phyloP scores from a whole-genome alignment of 2,113 vertebrate species.

The Perca schrenkii region DNA sequence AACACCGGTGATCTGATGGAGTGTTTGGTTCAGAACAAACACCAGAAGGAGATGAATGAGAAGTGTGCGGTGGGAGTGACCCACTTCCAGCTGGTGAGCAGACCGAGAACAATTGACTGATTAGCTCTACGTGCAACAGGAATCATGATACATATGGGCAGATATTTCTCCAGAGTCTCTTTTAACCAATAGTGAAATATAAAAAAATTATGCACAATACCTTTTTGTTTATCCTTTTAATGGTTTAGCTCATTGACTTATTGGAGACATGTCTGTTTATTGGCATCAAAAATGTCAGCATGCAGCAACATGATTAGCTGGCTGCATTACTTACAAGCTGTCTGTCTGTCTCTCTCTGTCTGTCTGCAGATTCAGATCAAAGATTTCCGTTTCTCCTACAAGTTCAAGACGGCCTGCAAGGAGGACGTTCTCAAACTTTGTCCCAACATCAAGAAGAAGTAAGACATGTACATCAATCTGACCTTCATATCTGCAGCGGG shows the following conservation, averaged over 20 bases:
- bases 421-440: constrained; percentile 97
- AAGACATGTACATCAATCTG: constrained; percentile 43
- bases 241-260: background rate
- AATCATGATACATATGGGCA: background rate
- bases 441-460: constrained; percentile 98
- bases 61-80: constrained; percentile 95
- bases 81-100: constrained; percentile 96
- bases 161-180: background rate
- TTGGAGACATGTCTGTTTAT: background rate
- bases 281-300: background rate
- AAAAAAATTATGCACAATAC: background rate
- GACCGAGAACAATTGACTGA: background rate
- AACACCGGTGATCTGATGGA: constrained; percentile 97
- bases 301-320: background rate
- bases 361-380: constrained; percentile 94
- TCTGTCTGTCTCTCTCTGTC: background rate
- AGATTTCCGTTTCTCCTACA: constrained; percentile 97
- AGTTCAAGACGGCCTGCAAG: constrained; percentile 98
- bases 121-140: background rate
- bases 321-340: no score
- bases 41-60: constrained; percentile 98
- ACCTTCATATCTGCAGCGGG: background rate
- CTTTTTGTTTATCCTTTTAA: background rate
- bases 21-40: constrained; percentile 95
- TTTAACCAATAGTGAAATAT: background rate